phyloP scores from a whole-genome alignment of 2,797 vertebrate species.

The Chrosomus eos region DNA sequence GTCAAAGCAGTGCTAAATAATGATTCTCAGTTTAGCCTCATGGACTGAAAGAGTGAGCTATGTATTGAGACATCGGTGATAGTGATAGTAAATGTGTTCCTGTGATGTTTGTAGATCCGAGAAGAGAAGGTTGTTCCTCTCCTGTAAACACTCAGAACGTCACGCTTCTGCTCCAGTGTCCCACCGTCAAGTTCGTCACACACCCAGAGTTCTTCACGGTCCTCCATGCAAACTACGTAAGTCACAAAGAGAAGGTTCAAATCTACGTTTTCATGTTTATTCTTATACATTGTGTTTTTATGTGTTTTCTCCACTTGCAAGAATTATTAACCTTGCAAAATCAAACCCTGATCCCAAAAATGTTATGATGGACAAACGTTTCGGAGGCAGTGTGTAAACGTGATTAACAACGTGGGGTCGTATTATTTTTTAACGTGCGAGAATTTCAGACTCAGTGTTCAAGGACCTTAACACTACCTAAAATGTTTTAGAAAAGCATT shows the following conservation, averaged over 20 bases:
- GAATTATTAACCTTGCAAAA: too few relatives aligned
- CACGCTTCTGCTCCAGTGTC: constrained; percentile 91
- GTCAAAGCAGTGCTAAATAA: background rate
- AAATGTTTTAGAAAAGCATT: too few relatives aligned
- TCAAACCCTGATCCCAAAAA: too few relatives aligned
- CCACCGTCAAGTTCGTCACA: constrained; percentile 96
- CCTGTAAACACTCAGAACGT: constrained; percentile 91
- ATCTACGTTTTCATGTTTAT: background rate
- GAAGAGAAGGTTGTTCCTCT: constrained; percentile 85
- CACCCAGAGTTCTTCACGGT: constrained; percentile 98
- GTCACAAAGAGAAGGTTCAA: constrained; percentile 55
- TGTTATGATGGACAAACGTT: too few relatives aligned
- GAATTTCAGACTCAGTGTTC: too few relatives aligned
- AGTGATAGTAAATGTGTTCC: background rate
- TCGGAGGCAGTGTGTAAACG: too few relatives aligned
- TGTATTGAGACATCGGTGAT: too few relatives aligned
- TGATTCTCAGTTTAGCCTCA: background rate
- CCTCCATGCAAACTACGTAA: constrained; percentile 95
- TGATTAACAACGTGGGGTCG: too few relatives aligned
- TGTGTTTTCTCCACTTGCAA: background rate
- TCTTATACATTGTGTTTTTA: background rate
- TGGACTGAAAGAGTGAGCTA: background rate
- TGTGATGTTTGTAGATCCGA: constrained; percentile 73
- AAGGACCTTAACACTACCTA: too few relatives aligned
- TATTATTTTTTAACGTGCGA: too few relatives aligned